These are phyloP conservation scores for Enteromius mattozi DNA, from an alignment of 2,797 vertebrate species.

Conservation along the genomic window DNA sequence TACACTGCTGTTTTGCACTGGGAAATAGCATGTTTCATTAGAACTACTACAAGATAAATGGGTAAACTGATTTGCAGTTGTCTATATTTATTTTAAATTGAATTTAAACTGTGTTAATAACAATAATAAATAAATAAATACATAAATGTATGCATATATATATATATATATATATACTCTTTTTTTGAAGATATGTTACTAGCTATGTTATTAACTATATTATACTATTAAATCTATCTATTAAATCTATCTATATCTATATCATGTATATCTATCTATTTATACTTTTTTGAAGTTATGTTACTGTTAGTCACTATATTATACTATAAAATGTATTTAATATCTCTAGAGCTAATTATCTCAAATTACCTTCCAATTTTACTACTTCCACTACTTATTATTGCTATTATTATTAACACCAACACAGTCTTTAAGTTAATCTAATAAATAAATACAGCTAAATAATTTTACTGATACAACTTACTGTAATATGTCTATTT, in stretches of 20 bases:
- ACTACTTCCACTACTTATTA: background rate
- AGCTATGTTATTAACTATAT: background rate
- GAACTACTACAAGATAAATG: background rate
- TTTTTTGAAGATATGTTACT: background rate
- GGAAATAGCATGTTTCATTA: background rate
- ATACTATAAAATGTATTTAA: background rate
- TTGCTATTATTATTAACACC: background rate
- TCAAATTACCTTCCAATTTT: background rate
- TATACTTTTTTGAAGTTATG: too few species aligned
- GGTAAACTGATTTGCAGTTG: background rate
- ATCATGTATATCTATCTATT: too few species aligned
- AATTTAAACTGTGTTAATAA: background rate
- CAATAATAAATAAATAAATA: background rate
- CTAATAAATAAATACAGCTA: background rate
- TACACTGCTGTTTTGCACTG: background rate
- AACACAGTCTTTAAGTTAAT: background rate
- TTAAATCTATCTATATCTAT: too few species aligned
- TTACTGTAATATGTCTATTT: background rate
- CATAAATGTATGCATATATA: background rate
- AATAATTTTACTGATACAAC: background rate
- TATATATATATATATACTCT: background rate
- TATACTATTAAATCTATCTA: too few species aligned
- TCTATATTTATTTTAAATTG: background rate
- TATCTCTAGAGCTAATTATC: background rate
- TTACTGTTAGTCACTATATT: too few species aligned